phyloP scores from a whole-genome alignment of 2,797 vertebrate species.

The Parauchenoglanis ngamensis region DNA sequence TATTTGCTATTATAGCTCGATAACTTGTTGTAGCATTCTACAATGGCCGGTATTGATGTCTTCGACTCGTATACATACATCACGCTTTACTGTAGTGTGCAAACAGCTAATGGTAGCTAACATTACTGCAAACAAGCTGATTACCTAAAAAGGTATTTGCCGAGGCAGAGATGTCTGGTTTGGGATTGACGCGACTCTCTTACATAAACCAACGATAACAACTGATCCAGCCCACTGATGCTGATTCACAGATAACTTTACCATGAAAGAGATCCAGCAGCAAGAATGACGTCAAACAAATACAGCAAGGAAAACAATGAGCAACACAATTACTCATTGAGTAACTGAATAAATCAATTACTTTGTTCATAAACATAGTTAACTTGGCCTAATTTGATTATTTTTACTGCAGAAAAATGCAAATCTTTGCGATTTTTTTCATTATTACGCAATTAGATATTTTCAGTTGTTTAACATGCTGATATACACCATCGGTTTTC shows the following conservation, averaged over 20 bases:
- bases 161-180: not conserved
- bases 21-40: not conserved
- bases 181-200: not conserved
- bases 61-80: not conserved
- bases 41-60: not conserved
- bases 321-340: not conserved
- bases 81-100: not conserved
- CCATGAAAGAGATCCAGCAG: not conserved
- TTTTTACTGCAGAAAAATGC: too few species aligned
- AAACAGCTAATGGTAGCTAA: not conserved
- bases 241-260: not conserved
- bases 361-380: not conserved
- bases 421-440: not conserved
- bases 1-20: not conserved
- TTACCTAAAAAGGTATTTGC: not conserved
- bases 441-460: not conserved
- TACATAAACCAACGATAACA: not conserved
- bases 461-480: not conserved
- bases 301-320: not conserved
- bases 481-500: not conserved
- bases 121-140: not conserved
- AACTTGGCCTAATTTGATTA: not conserved
- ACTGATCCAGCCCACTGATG: not conserved
- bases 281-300: not conserved
- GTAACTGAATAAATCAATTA: not conserved